Evolutionary conservation across 2,888 invertebrate species (phyloP).

Genomic region (Periphyllus acericola): DNA sequence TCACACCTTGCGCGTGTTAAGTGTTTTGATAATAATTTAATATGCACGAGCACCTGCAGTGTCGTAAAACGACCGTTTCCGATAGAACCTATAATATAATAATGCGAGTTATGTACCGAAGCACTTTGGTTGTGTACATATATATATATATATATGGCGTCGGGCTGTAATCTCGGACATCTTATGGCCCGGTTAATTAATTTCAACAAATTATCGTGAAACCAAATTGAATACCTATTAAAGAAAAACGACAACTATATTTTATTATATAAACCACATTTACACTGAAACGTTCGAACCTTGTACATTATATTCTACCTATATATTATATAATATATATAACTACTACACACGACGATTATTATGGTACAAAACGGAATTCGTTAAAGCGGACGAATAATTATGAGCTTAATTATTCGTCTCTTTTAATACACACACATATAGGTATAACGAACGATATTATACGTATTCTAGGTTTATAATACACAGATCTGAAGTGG

Average conservation of each 20-base stretch:
- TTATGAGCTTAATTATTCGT: too few species aligned
- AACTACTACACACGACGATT: too few species aligned
- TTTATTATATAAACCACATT: constrained; percentile 16
- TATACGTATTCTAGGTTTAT: too few species aligned
- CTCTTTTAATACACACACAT: too few species aligned
- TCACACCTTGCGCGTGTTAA: neutral
- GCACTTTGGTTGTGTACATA: constrained; percentile 11
- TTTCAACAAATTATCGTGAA: constrained; percentile 17
- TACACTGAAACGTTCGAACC: neutral
- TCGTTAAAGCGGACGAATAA: too few species aligned
- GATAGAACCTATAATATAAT: neutral
- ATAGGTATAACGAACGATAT: too few species aligned
- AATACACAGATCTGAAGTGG: too few species aligned
- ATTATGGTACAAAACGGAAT: too few species aligned
- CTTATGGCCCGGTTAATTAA: constrained; percentile 8
- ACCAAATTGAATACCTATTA: constrained; percentile 19
- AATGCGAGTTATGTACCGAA: constrained; percentile 16
- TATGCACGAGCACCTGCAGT: neutral
- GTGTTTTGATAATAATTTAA: neutral
- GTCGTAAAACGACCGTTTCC: constrained; percentile 30
- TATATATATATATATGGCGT: neutral
- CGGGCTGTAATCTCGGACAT: neutral
- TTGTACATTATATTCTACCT: too few species aligned
- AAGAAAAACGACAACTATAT: neutral
- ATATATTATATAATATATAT: too few species aligned